These are phyloP conservation scores for Caenorhabditis imperialis DNA, from an alignment of 2,888 invertebrate species.

Conservation along the genomic window DNA sequence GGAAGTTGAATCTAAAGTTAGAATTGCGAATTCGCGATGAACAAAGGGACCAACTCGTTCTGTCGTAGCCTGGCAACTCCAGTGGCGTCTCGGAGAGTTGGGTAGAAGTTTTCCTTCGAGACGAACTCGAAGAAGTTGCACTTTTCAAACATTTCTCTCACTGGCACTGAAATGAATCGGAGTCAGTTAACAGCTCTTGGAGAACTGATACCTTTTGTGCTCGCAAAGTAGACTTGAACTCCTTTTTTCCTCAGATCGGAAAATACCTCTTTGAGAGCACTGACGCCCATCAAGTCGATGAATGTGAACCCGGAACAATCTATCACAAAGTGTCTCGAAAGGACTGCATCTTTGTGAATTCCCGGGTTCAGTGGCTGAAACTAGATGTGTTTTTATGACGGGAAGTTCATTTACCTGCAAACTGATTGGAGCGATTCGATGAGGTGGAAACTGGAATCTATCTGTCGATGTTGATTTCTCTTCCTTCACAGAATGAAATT, in stretches of 20 bases:
- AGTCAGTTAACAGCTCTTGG: neutral
- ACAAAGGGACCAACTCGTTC: slow-evolving; percentile 32
- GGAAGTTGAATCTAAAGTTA: slow-evolving; percentile 22
- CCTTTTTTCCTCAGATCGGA: slow-evolving; percentile 62
- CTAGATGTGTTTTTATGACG: too few species aligned
- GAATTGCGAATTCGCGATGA: neutral
- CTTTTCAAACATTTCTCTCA: slow-evolving; percentile 64
- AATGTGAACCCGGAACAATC: slow-evolving; percentile 77
- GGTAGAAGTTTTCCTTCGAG: slow-evolving; percentile 76
- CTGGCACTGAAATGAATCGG: neutral
- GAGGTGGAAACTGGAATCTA: slow-evolving; percentile 4
- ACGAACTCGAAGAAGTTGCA: slow-evolving; percentile 73
- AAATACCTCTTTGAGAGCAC: slow-evolving; percentile 74
- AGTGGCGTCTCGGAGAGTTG: slow-evolving; percentile 75
- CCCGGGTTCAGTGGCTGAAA: slow-evolving; percentile 11
- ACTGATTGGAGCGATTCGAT: slow-evolving; percentile 12
- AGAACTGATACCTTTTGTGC: slow-evolving; percentile 66
- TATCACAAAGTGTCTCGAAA: slow-evolving; percentile 72
- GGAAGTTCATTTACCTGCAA: too few species aligned
- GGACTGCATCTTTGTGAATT: slow-evolving; percentile 25
- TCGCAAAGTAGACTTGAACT: slow-evolving; percentile 76
- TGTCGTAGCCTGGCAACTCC: slow-evolving; percentile 71
- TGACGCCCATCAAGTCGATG: slow-evolving; percentile 77
- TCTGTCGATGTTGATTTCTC: slow-evolving; percentile 15
- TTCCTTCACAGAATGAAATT: slow-evolving; percentile 52